Evolutionary conservation across 2,888 invertebrate genomes (phyloP).

Genomic region (Meiosimyza platycephala): DNA sequence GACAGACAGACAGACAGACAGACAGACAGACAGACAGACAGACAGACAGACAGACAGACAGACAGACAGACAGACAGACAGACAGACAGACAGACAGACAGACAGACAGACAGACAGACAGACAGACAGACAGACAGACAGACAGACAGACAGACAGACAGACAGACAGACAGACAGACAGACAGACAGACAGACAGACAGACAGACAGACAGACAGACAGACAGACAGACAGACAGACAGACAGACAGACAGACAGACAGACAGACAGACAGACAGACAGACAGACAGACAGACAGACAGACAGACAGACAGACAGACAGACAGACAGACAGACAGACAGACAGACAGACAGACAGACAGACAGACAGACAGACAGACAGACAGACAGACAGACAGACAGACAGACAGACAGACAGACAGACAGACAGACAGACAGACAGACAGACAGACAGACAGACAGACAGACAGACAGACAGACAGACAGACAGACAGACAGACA

Average conservation of each 20-base stretch:
- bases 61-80: slow-evolving; percentile 20
- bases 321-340: slow-evolving; percentile 20
- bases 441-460: slow-evolving; percentile 20
- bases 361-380: slow-evolving; percentile 20
- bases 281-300: slow-evolving; percentile 20
- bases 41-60: slow-evolving; percentile 20
- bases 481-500: slow-evolving; percentile 20
- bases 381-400: slow-evolving; percentile 20
- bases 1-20: slow-evolving; percentile 20
- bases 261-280: slow-evolving; percentile 20
- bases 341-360: slow-evolving; percentile 20
- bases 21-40: slow-evolving; percentile 20
- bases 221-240: slow-evolving; percentile 20
- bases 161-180: slow-evolving; percentile 20
- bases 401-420: slow-evolving; percentile 20
- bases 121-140: slow-evolving; percentile 20
- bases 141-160: slow-evolving; percentile 20
- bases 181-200: slow-evolving; percentile 20
- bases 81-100: slow-evolving; percentile 20
- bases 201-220: slow-evolving; percentile 20
- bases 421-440: slow-evolving; percentile 20
- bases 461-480: slow-evolving; percentile 20
- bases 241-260: slow-evolving; percentile 20
- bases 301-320: slow-evolving; percentile 20
- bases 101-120: slow-evolving; percentile 20